Percentiles rank a stretch among this genome's conserved stretches.
Evolutionary conservation across 2,797 vertebrate species (phyloP).

Genomic region (Tauraco hartlaubi): DNA sequence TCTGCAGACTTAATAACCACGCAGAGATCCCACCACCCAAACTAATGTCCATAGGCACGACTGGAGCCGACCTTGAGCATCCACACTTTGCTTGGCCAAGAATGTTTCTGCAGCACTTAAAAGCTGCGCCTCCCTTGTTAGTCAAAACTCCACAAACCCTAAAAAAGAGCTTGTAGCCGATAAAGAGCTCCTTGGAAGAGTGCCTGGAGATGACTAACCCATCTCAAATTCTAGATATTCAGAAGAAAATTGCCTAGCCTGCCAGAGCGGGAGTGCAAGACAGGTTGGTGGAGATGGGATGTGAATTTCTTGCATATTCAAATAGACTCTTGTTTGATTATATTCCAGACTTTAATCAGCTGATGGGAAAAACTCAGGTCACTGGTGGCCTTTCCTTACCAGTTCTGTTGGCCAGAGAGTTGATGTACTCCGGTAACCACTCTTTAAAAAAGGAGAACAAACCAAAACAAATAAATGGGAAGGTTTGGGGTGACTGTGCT

Average conservation of each 20-base stretch:
- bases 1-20: background rate
- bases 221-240: background rate
- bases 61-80: background rate
- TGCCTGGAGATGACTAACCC: constrained; percentile 32
- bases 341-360: background rate
- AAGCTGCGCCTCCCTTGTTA: background rate
- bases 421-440: background rate
- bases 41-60: background rate
- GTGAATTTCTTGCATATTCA: background rate
- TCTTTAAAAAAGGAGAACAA: background rate
- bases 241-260: background rate
- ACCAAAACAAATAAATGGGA: background rate
- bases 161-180: background rate
- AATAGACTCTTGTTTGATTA: background rate
- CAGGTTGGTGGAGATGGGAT: background rate
- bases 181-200: constrained; percentile 19
- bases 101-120: background rate
- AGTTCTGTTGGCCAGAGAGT: background rate
- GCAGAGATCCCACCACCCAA: background rate
- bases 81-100: background rate
- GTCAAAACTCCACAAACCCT: background rate
- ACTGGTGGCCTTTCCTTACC: background rate
- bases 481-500: background rate
- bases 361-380: background rate
- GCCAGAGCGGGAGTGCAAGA: background rate